phyloP scores from a whole-genome alignment of 2,888 invertebrate species.

The Lordiphosa fenestrarum region DNA sequence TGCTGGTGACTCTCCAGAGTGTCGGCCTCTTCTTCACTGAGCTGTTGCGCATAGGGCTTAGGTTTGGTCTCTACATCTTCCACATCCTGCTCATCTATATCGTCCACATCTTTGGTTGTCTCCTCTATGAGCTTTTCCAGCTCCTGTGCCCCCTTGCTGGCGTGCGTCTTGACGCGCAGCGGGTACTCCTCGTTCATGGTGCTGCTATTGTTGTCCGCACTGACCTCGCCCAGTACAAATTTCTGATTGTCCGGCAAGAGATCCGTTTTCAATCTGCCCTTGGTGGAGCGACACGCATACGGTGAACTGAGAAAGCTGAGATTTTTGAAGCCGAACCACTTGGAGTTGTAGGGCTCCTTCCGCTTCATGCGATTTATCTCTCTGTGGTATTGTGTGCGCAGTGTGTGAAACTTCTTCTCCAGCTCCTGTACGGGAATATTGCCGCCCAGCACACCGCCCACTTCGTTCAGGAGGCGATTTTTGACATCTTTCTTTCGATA shows the following conservation, averaged over 20 bases:
- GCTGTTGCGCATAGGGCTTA: constrained; percentile 66
- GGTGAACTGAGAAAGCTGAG: constrained; percentile 83
- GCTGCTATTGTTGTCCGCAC: constrained; percentile 41
- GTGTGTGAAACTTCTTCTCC: constrained; percentile 84
- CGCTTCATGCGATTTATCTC: constrained; percentile 83
- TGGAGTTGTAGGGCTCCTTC: constrained; percentile 82
- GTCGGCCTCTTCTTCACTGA: constrained; percentile 53
- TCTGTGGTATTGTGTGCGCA: constrained; percentile 84
- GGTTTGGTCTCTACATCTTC: constrained; percentile 71
- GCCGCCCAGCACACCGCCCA: constrained; percentile 75
- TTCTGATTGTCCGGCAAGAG: constrained; percentile 74
- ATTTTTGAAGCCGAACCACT: constrained; percentile 83
- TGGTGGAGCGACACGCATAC: constrained; percentile 79
- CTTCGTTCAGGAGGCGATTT: constrained; percentile 76
- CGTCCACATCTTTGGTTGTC: constrained; percentile 80
- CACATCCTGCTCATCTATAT: constrained; percentile 67
- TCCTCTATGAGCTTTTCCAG: constrained; percentile 79
- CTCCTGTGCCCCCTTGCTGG: constrained; percentile 74
- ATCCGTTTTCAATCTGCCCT: constrained; percentile 76
- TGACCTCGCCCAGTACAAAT: constrained; percentile 70
- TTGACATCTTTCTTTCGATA: constrained; percentile 80
- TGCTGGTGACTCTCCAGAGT: constrained; percentile 52
- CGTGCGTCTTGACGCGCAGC: constrained; percentile 56
- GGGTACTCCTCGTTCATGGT: constrained; percentile 71
- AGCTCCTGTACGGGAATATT: constrained; percentile 80